These are phyloP conservation scores for Apeira syringaria DNA, from an alignment of 2,888 invertebrate genomes.

Conservation along the genomic window DNA sequence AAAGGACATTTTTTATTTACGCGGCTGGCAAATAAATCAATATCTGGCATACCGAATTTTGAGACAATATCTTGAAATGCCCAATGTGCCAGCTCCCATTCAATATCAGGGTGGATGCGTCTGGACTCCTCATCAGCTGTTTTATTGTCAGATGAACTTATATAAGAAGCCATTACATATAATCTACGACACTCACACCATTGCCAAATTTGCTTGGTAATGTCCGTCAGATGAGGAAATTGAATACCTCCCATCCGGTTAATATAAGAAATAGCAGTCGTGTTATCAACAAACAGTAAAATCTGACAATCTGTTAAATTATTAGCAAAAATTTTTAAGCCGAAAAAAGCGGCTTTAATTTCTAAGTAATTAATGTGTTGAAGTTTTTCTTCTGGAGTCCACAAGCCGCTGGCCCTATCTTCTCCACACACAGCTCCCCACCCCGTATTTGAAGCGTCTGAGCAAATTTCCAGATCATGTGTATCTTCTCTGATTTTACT, in stretches of 20 bases:
- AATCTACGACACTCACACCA: neutral
- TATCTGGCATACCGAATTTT: neutral
- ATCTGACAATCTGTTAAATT: neutral
- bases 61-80: neutral
- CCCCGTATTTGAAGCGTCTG: constrained; percentile 3
- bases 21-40: neutral
- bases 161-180: neutral
- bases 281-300: neutral
- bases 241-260: neutral
- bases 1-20: neutral
- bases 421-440: neutral
- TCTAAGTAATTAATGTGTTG: constrained; percentile 7
- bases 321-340: neutral
- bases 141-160: neutral
- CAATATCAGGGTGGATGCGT: neutral
- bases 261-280: neutral
- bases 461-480: neutral
- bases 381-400: neutral
- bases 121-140: neutral
- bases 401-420: neutral
- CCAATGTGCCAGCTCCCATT: neutral
- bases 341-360: constrained; percentile 1
- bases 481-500: neutral
- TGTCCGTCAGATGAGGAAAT: neutral
- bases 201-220: neutral